Conservation (phyloP, 2,888 invertebrate genomes). For the Torymus texanus region DNA sequence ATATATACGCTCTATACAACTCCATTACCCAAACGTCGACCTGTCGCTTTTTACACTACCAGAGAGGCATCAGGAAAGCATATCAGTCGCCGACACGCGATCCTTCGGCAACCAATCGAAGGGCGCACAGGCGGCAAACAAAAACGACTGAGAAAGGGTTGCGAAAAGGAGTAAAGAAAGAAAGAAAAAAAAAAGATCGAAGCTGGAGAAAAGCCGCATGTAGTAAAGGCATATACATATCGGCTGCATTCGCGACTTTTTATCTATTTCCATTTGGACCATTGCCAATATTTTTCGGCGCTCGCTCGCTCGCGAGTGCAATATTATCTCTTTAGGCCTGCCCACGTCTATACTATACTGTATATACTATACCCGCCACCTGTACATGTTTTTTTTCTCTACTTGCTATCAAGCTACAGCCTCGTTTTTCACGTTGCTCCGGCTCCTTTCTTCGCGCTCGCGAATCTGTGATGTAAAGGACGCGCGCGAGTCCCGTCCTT, state of each 20-base stretch:
- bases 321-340: slow-evolving; percentile 71
- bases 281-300: slow-evolving; percentile 69
- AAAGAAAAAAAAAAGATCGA: slow-evolving; percentile 8
- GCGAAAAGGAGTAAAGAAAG: too few relatives aligned
- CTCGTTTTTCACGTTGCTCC: not conserved
- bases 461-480: too few relatives aligned
- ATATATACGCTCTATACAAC: too few relatives aligned
- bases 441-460: not conserved
- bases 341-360: too few relatives aligned
- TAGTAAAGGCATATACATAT: not conserved
- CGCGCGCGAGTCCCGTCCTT: not conserved
- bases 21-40: too few relatives aligned
- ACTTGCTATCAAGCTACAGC: not conserved
- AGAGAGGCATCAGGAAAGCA: not conserved
- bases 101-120: not conserved
- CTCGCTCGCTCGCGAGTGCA: slow-evolving; percentile 55
- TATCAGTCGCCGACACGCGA: not conserved
- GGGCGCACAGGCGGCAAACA: not conserved
- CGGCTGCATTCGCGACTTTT: slow-evolving; percentile 65
- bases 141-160: too few relatives aligned
- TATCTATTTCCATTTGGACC: slow-evolving; percentile 73
- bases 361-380: too few relatives aligned
- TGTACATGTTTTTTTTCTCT: not conserved
- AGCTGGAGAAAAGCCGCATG: not conserved
- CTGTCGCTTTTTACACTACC: too few relatives aligned